A percentile compares a stretch with the other conserved stretches of the same genome.
These are phyloP conservation scores for Pterophyllum scalare DNA, from an alignment of 2,113 vertebrate species.

Conservation along the genomic window DNA sequence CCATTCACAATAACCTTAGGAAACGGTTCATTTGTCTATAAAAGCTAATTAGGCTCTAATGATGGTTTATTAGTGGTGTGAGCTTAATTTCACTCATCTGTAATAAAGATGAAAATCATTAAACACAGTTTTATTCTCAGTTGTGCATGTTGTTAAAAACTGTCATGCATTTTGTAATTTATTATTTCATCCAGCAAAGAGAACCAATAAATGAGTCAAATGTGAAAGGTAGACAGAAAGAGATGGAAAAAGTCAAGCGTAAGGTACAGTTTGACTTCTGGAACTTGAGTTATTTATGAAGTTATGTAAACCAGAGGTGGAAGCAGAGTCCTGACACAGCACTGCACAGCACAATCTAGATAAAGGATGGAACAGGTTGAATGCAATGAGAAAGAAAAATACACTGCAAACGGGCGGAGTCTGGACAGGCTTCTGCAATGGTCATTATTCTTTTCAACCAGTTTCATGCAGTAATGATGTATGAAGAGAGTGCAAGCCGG, in stretches of 20 bases:
- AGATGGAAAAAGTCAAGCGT: not conserved
- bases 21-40: conserved; percentile 49
- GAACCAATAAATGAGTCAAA: not conserved
- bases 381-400: not conserved
- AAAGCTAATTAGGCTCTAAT: conserved; percentile 56
- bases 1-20: conserved; percentile 30
- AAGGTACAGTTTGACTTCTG: not conserved
- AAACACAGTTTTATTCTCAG: conserved; percentile 4
- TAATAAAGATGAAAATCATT: conserved; percentile 20
- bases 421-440: not conserved
- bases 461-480: not conserved
- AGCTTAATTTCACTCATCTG: conserved; percentile 23
- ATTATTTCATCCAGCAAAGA: not conserved
- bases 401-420: not conserved
- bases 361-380: not conserved
- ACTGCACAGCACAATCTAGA: not conserved
- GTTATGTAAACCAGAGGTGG: conserved; percentile 3
- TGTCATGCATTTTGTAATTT: not conserved
- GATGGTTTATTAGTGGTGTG: conserved; percentile 12
- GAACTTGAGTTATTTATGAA: not conserved
- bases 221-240: not conserved
- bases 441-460: not conserved
- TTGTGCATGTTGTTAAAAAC: not conserved
- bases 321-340: not conserved
- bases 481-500: not conserved